Evolutionary conservation across 1,140 invertebrate genomes (phyloP).

Genomic region (Dendrolimus kikuchii): DNA sequence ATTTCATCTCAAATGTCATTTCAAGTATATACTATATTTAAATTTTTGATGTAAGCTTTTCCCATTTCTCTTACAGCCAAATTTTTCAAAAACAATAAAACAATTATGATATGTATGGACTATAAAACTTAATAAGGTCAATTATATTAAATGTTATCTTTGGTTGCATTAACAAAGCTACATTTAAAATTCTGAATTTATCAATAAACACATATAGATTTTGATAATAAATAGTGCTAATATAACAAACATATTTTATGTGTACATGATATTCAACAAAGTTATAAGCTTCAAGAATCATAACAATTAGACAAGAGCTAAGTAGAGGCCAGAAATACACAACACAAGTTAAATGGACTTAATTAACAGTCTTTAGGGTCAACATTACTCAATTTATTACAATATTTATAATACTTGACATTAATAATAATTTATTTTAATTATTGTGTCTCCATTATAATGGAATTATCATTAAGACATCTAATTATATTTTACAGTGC

Average conservation of each 20-base stretch:
- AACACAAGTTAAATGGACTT: slow-evolving; percentile 39
- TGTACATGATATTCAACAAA: neutral
- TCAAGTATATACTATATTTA: no score
- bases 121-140: no score
- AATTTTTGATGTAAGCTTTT: no score
- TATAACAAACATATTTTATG: slow-evolving; percentile 1
- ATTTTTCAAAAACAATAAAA: no score
- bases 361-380: slow-evolving; percentile 52
- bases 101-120: no score
- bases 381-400: slow-evolving; percentile 19
- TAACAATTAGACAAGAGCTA: slow-evolving; percentile 15
- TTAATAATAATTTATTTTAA: slow-evolving; percentile 4
- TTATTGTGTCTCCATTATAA: slow-evolving; percentile 1
- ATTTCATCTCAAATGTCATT: no score
- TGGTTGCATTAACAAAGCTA: no score
- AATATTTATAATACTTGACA: slow-evolving; percentile 33
- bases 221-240: neutral
- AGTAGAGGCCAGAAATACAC: slow-evolving; percentile 20
- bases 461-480: slow-evolving; percentile 1
- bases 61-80: no score
- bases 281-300: slow-evolving; percentile 15
- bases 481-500: neutral
- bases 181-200: no score
- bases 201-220: neutral
- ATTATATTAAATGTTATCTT: no score